These are phyloP conservation scores for Cichlasoma orientale DNA, from an alignment of 2,797 vertebrate species.

Conservation along the genomic window DNA sequence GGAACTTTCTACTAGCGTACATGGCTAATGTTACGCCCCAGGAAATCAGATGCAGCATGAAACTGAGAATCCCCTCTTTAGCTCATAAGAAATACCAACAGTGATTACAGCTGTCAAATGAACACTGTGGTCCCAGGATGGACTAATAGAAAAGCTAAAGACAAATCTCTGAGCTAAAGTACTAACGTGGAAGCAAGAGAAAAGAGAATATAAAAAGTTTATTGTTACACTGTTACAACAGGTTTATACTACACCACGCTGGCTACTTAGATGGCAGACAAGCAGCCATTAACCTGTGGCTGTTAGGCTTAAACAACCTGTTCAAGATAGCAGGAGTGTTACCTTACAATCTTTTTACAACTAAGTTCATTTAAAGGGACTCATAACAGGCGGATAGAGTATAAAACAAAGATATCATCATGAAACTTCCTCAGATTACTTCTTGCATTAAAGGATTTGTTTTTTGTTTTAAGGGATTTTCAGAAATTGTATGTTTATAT, in stretches of 20 bases:
- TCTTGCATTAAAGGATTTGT: rapidly evolving
- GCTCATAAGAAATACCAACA: not conserved
- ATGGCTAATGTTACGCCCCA: not conserved
- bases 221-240: not conserved
- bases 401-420: not conserved
- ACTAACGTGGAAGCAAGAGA: not conserved
- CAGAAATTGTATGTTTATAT: not conserved
- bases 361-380: not conserved
- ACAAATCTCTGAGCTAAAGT: not conserved
- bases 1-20: not conserved
- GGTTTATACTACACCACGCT: not conserved
- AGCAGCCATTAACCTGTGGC: not conserved
- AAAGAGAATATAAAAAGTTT: not conserved
- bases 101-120: not conserved
- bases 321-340: not conserved
- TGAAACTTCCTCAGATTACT: not conserved
- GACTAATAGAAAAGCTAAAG: not conserved
- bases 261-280: not conserved
- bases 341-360: too few species aligned
- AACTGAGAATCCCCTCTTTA: not conserved
- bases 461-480: not conserved
- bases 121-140: not conserved
- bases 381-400: not conserved
- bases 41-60: not conserved
- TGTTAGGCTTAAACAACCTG: not conserved